Evolutionary conservation across 2,888 invertebrate species (phyloP).

Genomic region (Tetragnatha montana): DNA sequence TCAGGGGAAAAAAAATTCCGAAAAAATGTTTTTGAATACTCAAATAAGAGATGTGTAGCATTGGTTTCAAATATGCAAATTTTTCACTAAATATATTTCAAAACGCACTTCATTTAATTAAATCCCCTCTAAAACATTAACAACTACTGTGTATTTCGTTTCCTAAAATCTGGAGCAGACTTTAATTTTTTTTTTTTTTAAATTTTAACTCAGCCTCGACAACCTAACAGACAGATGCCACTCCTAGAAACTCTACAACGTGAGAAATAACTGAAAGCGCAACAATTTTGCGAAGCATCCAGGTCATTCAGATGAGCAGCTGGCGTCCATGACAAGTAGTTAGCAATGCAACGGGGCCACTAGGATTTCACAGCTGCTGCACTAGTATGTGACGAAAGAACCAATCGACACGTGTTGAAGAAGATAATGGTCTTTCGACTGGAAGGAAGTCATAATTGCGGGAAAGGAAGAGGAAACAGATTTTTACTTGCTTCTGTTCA

Average conservation of each 20-base stretch:
- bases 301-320: not conserved
- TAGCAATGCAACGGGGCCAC: not conserved
- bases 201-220: too few species aligned
- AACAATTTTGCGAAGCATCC: not conserved
- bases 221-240: not conserved
- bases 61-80: too few species aligned
- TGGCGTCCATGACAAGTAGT: constrained; percentile 10
- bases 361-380: constrained; percentile 3
- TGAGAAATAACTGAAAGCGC: not conserved
- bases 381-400: not conserved
- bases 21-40: too few species aligned
- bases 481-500: not conserved
- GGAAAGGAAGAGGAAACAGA: constrained; percentile 7
- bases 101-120: too few species aligned
- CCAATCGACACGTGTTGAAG: constrained; percentile 12
- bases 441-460: constrained; percentile 23
- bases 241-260: not conserved
- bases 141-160: too few species aligned
- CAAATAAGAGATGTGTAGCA: too few species aligned
- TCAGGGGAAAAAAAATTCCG: too few species aligned
- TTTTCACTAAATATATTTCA: too few species aligned
- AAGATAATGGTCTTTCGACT: constrained; percentile 9
- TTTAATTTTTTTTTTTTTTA: too few species aligned
- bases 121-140: too few species aligned
- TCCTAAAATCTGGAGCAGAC: too few species aligned